Evolutionary conservation across 2,113 vertebrate species (phyloP), one percentile per base, ranked within the genome.

Genomic region (Grus americana): DNA sequence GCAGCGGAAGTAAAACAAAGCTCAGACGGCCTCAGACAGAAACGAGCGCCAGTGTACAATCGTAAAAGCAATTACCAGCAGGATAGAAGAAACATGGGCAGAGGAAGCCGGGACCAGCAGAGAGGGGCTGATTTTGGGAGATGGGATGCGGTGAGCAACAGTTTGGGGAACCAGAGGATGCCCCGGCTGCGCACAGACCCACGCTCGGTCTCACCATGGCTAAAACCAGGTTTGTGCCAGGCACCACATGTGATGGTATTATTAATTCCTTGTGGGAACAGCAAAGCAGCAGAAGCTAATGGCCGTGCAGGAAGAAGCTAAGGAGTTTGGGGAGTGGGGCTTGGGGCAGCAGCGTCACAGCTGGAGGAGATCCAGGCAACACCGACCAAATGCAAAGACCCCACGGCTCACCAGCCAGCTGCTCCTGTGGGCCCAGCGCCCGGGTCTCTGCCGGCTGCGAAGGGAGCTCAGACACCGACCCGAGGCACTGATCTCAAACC

Each of bases 321-420:
- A 50, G 54, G 61, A 3, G 3, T 38, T 3, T 62, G 40, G 12
- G 46, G 18, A 61, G 42, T 1, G 2, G 15, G 30, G 27, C 30
- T 36, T 55, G 54, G 47, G 54, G 30, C 40, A 73, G 73, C 47
- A 42, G 52, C 17, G 54, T 8, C 46, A 26, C 61, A 55, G 26
- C 40, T 1, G 1, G 9, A 50, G 13, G 23, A 74, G 42, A 49
- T 6, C 4, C 23, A 68, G 15, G 15, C 11, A 30, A n/a, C 13
- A 30, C 16, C 2, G 0, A 30, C 17, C 36, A 52, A 50, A 23
- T 3, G 14, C 46, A 15, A 54, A 67, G 0, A 1, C 12, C 21
- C 42, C 0, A 0, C 2, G 6, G 15, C 40, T 73, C 7, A 0
- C 50, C 34, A 54, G 67, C 62, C 1, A 0, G 30, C 61, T 34